Conservation (phyloP, 2,797 vertebrate genomes). For the Columba guinea region DNA sequence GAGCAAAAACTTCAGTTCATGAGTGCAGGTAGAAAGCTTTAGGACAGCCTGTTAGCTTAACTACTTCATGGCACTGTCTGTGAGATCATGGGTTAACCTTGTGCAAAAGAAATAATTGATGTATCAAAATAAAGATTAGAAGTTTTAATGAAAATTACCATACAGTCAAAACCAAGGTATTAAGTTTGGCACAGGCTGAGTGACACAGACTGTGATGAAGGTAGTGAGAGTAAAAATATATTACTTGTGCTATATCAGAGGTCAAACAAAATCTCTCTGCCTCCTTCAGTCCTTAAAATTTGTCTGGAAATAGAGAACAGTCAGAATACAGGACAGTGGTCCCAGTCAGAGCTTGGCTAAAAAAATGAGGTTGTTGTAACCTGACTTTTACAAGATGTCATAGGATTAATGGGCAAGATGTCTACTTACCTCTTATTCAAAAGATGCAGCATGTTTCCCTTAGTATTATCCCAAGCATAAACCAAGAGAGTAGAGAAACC, state of each 20-base stretch:
- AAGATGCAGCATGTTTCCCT: neutral
- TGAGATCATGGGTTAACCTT: neutral
- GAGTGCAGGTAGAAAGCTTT: neutral
- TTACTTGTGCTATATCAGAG: neutral
- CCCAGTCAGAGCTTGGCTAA: neutral
- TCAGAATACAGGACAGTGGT: neutral
- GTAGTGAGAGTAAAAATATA: neutral
- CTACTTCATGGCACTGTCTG: neutral
- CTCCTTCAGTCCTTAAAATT: neutral
- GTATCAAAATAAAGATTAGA: neutral
- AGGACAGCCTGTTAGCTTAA: neutral
- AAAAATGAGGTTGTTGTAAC: neutral
- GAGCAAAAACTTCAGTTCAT: neutral
- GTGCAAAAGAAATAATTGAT: neutral
- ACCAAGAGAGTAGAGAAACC: neutral
- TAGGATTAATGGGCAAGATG: neutral
- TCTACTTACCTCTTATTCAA: neutral
- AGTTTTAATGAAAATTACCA: neutral
- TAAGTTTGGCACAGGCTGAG: neutral
- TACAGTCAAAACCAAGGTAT: neutral
- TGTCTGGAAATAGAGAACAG: neutral
- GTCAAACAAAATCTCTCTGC: neutral
- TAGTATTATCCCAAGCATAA: neutral
- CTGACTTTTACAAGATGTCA: neutral
- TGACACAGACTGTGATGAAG: neutral